Evolutionary conservation across 2,797 vertebrate species (phyloP).

Genomic region (Glyptemys insculpta): DNA sequence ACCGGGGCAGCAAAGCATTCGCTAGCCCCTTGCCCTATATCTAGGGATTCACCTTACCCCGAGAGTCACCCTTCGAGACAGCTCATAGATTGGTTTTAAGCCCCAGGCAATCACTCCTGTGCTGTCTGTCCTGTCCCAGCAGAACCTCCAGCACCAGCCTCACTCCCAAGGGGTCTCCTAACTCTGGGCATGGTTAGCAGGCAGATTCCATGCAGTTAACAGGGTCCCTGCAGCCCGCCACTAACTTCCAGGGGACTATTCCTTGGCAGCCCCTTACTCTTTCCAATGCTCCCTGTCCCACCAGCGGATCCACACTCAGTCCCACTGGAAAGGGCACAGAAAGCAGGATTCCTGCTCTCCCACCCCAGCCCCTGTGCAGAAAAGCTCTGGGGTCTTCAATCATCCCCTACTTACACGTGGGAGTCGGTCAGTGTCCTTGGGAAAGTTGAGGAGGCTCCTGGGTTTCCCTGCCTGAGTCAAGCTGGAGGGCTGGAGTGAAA

Average conservation of each 20-base stretch:
- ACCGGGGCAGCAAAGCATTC: not conserved
- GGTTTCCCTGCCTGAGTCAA: not conserved
- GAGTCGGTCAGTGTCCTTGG: not conserved
- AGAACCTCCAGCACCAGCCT: too few relatives aligned
- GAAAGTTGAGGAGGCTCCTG: not conserved
- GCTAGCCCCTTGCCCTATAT: not conserved
- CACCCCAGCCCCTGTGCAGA: not conserved
- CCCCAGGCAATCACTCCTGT: not conserved
- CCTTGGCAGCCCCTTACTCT: not conserved
- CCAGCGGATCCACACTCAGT: not conserved
- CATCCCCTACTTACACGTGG: conserved; percentile 62
- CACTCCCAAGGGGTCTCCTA: not conserved
- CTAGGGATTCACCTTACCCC: not conserved
- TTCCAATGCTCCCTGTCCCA: not conserved
- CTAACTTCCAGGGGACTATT: too few relatives aligned
- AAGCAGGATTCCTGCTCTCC: not conserved
- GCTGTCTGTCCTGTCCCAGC: not conserved
- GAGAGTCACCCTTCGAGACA: not conserved
- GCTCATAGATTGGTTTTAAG: not conserved
- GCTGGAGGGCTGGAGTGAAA: conserved; percentile 67
- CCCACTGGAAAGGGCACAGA: not conserved
- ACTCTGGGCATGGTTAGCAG: not conserved
- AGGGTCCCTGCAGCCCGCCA: not conserved
- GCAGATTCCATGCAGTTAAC: not conserved
- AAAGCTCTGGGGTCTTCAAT: not conserved